A percentile compares a stretch with the other conserved stretches of the same genome.
phyloP scores from a whole-genome alignment of 2,888 invertebrate genomes.

The Bugulina stolonifera region DNA sequence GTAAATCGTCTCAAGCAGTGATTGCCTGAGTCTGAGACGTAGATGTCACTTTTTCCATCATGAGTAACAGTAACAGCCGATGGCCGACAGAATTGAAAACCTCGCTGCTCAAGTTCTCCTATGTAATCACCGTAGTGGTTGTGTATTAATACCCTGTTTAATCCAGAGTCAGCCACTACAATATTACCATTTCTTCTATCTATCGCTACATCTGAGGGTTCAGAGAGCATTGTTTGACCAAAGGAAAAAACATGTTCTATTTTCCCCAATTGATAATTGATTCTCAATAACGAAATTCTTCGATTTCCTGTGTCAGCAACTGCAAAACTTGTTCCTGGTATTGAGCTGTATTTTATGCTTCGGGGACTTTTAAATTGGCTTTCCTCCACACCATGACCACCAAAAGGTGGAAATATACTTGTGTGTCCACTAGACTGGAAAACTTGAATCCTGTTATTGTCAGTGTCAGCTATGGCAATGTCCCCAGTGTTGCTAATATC shows the following conservation, averaged over 20 bases:
- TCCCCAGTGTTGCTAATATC: slow-evolving; percentile 26
- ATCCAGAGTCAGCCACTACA: slow-evolving; percentile 15
- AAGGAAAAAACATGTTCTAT: slow-evolving; percentile 18
- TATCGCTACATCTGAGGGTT: slow-evolving; percentile 21
- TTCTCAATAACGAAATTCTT: slow-evolving; percentile 7
- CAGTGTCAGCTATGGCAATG: slow-evolving; percentile 27
- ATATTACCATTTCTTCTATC: slow-evolving; percentile 25
- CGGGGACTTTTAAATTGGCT: slow-evolving; percentile 5
- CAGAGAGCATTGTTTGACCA: slow-evolving; percentile 24
- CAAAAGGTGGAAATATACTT: slow-evolving; percentile 26
- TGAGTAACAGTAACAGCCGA: slow-evolving; percentile 9
- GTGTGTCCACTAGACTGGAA: background rate
- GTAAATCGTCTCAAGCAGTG: slow-evolving; percentile 18
- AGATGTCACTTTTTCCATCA: slow-evolving; percentile 26
- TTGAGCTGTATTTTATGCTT: slow-evolving; percentile 26
- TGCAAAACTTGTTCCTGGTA: slow-evolving; percentile 20
- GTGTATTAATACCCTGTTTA: slow-evolving; percentile 17
- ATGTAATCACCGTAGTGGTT: slow-evolving; percentile 21
- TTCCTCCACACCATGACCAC: background rate
- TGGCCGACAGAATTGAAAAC: background rate
- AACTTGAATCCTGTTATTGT: slow-evolving; percentile 24
- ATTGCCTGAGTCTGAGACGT: slow-evolving; percentile 25
- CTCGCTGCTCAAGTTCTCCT: background rate
- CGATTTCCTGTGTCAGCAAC: slow-evolving; percentile 27
- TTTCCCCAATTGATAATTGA: slow-evolving; percentile 22